phyloP scores from a whole-genome alignment of 2,888 invertebrate genomes.

The Oscheius sp. region DNA sequence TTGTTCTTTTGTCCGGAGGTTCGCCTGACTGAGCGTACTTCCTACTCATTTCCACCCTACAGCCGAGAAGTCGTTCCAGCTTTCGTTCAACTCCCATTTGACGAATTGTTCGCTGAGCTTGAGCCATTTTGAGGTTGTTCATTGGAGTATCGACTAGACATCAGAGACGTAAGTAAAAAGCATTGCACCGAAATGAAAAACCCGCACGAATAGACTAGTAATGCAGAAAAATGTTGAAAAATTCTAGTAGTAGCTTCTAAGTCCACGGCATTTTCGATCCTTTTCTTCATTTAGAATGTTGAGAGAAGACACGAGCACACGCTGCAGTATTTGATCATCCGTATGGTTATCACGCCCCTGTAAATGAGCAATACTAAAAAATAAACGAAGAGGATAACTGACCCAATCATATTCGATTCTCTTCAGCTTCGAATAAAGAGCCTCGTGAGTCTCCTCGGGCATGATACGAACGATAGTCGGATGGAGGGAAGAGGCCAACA shows the following conservation, averaged over 20 bases:
- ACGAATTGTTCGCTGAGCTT: conserved; percentile 24
- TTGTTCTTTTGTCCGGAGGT: no score
- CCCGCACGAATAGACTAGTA: no score
- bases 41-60: background rate
- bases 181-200: no score
- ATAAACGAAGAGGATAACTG: background rate
- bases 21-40: background rate
- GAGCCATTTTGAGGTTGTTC: background rate
- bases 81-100: conserved; percentile 7
- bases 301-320: background rate
- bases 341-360: background rate
- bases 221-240: no score
- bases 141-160: no score
- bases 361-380: background rate
- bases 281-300: no score
- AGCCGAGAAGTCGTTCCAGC: conserved; percentile 11
- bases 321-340: background rate
- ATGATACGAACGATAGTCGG: background rate
- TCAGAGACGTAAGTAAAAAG: no score
- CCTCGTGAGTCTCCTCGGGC: no score
- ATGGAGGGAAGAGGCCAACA: conserved; percentile 11
- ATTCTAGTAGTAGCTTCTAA: no score
- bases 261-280: no score
- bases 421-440: background rate
- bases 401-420: background rate